These are phyloP conservation scores for Apamea epomidion DNA, from an alignment of 2,888 invertebrate species.

Conservation along the genomic window DNA sequence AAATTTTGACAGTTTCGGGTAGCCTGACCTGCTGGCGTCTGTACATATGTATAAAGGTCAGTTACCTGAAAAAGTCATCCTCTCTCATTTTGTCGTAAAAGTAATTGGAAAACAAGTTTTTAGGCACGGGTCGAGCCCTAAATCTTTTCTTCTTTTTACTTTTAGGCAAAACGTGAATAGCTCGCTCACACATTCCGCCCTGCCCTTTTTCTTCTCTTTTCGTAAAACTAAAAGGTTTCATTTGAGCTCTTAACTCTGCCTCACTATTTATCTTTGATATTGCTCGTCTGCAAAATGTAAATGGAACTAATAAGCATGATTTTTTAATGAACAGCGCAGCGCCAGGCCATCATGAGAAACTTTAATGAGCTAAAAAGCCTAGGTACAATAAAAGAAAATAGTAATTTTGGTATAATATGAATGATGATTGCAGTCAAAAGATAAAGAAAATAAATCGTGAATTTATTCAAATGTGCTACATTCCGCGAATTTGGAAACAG, in stretches of 20 bases:
- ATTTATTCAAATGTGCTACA: slow-evolving; percentile 3
- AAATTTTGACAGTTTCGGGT: too few relatives aligned
- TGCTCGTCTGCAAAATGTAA: slow-evolving; percentile 85
- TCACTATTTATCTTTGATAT: slow-evolving; percentile 91
- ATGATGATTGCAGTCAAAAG: not conserved
- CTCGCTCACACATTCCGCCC: slow-evolving; percentile 83
- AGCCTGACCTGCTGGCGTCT: too few relatives aligned
- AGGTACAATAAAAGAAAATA: not conserved
- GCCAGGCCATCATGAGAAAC: not conserved
- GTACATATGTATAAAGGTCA: not conserved
- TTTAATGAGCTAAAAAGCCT: slow-evolving; percentile 38
- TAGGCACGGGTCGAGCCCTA: slow-evolving; percentile 93
- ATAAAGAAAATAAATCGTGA: slow-evolving; percentile 9
- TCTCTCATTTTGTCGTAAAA: slow-evolving; percentile 93
- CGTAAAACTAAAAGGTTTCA: slow-evolving; percentile 92
- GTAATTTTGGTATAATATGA: not conserved
- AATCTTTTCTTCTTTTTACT: slow-evolving; percentile 90
- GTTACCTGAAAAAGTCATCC: slow-evolving; percentile 93
- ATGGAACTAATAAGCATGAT: slow-evolving; percentile 48
- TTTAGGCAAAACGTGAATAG: slow-evolving; percentile 78
- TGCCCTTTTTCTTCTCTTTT: slow-evolving; percentile 89
- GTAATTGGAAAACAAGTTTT: slow-evolving; percentile 93
- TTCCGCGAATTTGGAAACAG: not conserved
- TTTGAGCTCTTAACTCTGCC: slow-evolving; percentile 91
- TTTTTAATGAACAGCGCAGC: slow-evolving; percentile 2